Evolutionary conservation across 2,888 invertebrate genomes (phyloP).

Genomic region (Diaphora mendica): DNA sequence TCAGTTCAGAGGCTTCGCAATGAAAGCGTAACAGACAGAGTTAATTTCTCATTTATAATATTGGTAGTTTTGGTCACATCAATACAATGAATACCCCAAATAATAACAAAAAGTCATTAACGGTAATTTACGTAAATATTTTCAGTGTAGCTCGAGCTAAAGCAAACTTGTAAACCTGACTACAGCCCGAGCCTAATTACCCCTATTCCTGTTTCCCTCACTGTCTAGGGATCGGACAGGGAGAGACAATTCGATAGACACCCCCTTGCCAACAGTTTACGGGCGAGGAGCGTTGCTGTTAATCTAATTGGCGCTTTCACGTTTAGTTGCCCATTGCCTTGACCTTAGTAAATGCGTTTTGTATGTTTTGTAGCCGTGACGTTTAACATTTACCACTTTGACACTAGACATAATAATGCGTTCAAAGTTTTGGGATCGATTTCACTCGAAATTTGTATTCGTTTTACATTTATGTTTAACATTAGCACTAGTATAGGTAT

Average conservation of each 20-base stretch:
- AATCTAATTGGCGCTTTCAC: constrained; percentile 83
- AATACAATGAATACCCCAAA: not conserved
- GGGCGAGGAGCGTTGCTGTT: constrained; percentile 69
- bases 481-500: too few species aligned
- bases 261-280: constrained; percentile 77
- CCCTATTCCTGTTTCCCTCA: constrained; percentile 60
- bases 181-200: constrained; percentile 69
- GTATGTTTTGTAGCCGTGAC: constrained; percentile 58
- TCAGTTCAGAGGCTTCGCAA: too few species aligned
- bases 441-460: not conserved
- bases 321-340: constrained; percentile 76
- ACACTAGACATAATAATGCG: constrained; percentile 22
- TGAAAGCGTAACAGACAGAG: too few species aligned
- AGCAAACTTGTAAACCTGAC: constrained; percentile 65
- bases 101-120: constrained; percentile 52
- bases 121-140: constrained; percentile 56
- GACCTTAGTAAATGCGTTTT: constrained; percentile 83
- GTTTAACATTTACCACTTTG: constrained; percentile 48
- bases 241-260: constrained; percentile 62
- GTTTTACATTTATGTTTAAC: not conserved
- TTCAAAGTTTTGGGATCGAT: constrained; percentile 4
- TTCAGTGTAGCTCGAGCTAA: constrained; percentile 37
- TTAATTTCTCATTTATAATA: too few species aligned
- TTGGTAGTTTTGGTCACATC: too few species aligned
- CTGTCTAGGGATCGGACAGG: constrained; percentile 54